Evolutionary conservation across 2,113 vertebrate species (phyloP).

Genomic region (Phoenicopterus ruber): DNA sequence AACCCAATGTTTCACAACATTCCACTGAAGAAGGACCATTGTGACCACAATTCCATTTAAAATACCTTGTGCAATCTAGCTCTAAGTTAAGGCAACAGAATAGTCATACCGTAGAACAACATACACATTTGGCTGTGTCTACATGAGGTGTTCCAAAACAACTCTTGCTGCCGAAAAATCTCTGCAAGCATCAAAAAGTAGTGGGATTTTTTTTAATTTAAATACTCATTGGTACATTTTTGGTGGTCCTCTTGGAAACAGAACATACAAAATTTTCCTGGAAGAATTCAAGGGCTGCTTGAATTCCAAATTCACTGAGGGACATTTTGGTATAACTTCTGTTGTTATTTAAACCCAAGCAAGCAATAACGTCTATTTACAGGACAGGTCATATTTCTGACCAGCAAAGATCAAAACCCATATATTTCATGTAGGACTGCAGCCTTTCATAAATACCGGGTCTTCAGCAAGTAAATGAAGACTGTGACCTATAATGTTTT

Average conservation of each 20-base stretch:
- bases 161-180: background rate
- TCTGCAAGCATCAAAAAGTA: background rate
- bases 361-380: background rate
- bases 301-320: background rate
- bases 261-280: background rate
- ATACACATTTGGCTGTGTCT: rapidly evolving
- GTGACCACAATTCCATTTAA: background rate
- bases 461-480: background rate
- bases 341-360: background rate
- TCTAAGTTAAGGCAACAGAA: background rate
- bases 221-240: background rate
- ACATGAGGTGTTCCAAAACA: background rate
- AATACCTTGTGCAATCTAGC: background rate
- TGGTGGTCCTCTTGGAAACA: background rate
- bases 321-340: background rate
- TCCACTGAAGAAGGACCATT: background rate
- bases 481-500: background rate
- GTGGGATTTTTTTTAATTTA: background rate
- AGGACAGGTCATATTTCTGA: background rate
- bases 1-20: background rate
- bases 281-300: background rate
- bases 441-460: background rate
- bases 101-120: background rate
- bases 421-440: background rate
- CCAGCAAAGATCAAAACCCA: background rate